Percentiles rank a stretch among this genome's conserved stretches.
phyloP scores from a whole-genome alignment of 2,113 vertebrate genomes.

The Alethe castanea region DNA sequence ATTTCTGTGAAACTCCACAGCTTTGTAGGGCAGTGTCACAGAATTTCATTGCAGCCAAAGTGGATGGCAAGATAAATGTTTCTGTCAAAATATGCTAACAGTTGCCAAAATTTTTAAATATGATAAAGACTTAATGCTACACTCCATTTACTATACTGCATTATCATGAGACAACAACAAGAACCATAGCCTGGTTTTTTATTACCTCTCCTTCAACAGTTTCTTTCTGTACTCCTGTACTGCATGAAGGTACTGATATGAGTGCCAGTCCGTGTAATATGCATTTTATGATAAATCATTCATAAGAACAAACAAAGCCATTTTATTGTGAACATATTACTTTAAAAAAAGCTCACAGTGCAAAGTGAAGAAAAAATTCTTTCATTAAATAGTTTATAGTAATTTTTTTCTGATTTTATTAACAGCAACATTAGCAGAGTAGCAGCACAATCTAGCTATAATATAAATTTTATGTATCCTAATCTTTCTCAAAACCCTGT shows the following conservation, averaged over 20 bases:
- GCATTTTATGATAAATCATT: background rate
- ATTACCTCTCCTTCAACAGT: background rate
- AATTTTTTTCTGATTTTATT: background rate
- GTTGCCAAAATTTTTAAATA: background rate
- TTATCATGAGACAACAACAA: background rate
- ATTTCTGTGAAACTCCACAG: background rate
- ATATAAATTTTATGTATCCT: fast-evolving
- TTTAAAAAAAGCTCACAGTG: background rate
- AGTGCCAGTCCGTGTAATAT: background rate
- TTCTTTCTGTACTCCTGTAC: background rate
- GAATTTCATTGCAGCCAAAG: background rate
- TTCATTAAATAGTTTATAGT: background rate
- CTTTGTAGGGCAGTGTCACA: background rate
- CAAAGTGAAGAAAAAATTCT: background rate
- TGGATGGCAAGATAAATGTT: background rate
- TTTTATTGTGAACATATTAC: background rate
- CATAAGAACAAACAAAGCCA: background rate
- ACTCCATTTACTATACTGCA: background rate
- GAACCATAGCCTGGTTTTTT: fast-evolving
- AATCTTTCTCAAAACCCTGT: background rate
- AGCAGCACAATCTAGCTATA: background rate
- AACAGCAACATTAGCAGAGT: background rate
- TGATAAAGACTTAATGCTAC: background rate
- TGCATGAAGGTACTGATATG: background rate
- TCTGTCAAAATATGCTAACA: fast-evolving